Base-by-base conservation (phyloP, 1,140 invertebrate species). In the Cepaea nemoralis region DNA sequence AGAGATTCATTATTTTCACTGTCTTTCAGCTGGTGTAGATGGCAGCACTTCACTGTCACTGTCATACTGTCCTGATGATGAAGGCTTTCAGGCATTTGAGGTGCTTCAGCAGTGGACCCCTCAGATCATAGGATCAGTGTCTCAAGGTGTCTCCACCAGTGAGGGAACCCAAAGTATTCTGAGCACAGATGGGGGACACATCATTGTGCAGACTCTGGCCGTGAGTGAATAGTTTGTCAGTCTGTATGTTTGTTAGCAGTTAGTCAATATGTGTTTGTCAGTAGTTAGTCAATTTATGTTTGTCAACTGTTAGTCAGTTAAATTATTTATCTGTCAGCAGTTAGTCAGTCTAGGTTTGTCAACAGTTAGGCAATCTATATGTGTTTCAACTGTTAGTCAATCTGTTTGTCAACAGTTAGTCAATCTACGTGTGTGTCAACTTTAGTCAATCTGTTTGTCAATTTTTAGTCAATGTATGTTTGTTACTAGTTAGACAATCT, bases 191-290 rank as follows among this genome's bases (percentile, higher is more conserved):
- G 84, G 85, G 19, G 88, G 90, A 55, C 88, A 90, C 77, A 90
- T 91, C 70, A 90, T 91, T 76, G 89, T 91, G 0, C 89, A 90
- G 35, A 86, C 88, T 8, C 48, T 91, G 55, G 89, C 88, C 16
- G 82, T 89, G 63, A 66, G 77, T 39, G n/a, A 77, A 81, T 24
- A 76, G 69, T 75, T 55, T 8, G 71, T 63, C 19, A n/a, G n/a
- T n/a, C n/a, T n/a, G n/a, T n/a, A n/a, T n/a, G n/a, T n/a, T n/a
- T n/a, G n/a, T n/a, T n/a, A n/a, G n/a, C n/a, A n/a, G n/a, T 55
- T 55, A 55, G 22, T 55, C 19, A 55, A 10, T 45, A 8, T 24
- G 19, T 14, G 50, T 55, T 55, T 55, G 50, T 55, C 50, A 45
- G 8, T 19, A 45, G 8, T 45, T 45, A 45, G 8, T 45, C 19